Evolutionary conservation across 2,888 invertebrate species (phyloP).

Genomic region (Bellardia pandia): DNA sequence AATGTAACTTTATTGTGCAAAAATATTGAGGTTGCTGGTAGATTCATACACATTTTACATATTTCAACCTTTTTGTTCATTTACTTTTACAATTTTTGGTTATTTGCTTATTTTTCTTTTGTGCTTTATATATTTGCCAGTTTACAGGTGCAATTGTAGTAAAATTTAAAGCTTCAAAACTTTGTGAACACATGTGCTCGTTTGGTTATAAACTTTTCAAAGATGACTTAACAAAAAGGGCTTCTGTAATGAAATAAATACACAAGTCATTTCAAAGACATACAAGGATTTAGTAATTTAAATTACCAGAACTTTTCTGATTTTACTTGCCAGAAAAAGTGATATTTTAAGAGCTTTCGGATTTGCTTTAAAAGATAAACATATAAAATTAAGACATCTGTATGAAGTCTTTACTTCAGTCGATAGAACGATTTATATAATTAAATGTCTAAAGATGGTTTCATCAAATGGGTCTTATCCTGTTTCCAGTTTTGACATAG

Average conservation of each 20-base stretch:
- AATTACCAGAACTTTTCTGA: background rate
- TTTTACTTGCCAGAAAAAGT: too few species aligned
- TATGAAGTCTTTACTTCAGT: too few species aligned
- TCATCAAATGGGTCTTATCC: too few species aligned
- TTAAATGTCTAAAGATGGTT: too few species aligned
- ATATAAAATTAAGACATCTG: too few species aligned
- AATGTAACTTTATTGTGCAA: background rate
- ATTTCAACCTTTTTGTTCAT: background rate
- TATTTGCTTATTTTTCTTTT: background rate
- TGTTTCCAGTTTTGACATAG: too few species aligned
- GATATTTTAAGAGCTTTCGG: too few species aligned
- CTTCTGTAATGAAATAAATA: background rate
- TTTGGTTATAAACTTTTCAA: background rate
- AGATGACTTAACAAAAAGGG: background rate
- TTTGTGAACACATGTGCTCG: background rate
- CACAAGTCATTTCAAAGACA: background rate
- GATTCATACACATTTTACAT: background rate
- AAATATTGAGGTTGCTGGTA: background rate
- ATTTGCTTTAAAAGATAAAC: too few species aligned
- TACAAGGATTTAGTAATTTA: background rate
- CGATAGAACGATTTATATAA: too few species aligned
- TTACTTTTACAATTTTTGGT: background rate
- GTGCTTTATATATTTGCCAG: background rate
- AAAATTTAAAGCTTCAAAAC: slow-evolving; percentile 2
- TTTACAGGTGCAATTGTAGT: slow-evolving; percentile 1